Evolutionary conservation across 2,113 vertebrate species (phyloP), one percentile per base, ranked within the genome.

Genomic region (Parotia lawesii): DNA sequence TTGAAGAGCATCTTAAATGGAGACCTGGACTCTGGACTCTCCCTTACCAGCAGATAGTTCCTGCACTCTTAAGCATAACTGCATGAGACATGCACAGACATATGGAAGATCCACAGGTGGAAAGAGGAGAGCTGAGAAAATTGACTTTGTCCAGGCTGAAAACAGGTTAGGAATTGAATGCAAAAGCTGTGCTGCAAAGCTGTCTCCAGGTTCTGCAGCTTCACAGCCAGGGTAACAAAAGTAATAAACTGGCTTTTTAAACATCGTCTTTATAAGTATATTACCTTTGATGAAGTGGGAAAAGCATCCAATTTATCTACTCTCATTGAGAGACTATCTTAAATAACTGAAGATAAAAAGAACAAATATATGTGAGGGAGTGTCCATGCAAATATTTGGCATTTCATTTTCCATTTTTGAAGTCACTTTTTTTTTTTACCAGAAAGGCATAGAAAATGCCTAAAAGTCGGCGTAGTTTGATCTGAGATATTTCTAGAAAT

Each of bases 341-440:
- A 70, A 66, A 65, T 76, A 82, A 75, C 7, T 56, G 28, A 24
- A 33, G 9, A 38, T 25, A 60, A 69, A 83, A 51, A n/a, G 9
- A 47, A 44, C 5, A 65, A 42, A 51, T 1, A 4, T 3, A 0
- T 19, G 2, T 38, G 22, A 57, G 7, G 15, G 70, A 80, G 28
- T 60, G 11, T 80, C 14, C 20, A 70, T 33, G 28, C 6, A 15
- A 70, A 15, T 56, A 27, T 54, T 15, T 53, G 21, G 6, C 14
- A 38, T 74, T 85, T 87, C 2, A 21, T 71, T 82, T 75, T 77
- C 35, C 25, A 7, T 67, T 90, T 85, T 85, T 72, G 15, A 75
- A 51, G 16, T 71, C 0, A 1, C 7, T 54, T 60, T 66, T 60
- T 66, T 66, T 21, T 67, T 82, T 82, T 69, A 70, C 22, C 12